These are phyloP conservation scores for Pammene aurita DNA, from an alignment of 2,888 invertebrate species.

Conservation along the genomic window DNA sequence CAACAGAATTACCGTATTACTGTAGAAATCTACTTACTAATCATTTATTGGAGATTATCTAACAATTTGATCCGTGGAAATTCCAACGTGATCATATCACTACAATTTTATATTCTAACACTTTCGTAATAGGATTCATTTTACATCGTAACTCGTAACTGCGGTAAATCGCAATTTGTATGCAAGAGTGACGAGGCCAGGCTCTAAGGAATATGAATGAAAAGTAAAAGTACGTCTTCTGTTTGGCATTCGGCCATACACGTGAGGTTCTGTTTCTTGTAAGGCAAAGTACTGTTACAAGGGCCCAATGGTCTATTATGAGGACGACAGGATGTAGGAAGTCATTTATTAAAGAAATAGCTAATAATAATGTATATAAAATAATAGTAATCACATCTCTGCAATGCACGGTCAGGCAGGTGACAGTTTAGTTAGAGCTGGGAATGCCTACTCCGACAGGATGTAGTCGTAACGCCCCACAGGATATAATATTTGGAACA, in stretches of 20 bases:
- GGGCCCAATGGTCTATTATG: no score
- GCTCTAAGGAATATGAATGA: conserved; percentile 2
- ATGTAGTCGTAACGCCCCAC: no score
- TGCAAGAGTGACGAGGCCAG: background rate
- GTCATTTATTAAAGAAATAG: no score
- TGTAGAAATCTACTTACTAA: background rate
- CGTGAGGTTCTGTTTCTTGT: background rate
- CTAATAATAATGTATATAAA: no score
- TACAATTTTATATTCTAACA: background rate
- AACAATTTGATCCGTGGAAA: background rate
- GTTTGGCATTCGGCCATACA: background rate
- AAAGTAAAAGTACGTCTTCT: conserved; percentile 14
- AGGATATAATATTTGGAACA: no score
- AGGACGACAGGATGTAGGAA: no score
- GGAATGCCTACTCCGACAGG: no score
- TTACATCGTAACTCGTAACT: background rate
- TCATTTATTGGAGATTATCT: background rate
- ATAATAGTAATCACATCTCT: no score
- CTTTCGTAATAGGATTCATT: background rate
- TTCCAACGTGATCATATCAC: background rate
- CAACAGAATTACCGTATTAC: no score
- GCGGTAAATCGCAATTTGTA: conserved; percentile 13
- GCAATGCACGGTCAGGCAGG: no score
- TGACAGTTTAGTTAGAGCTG: no score
- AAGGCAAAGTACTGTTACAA: no score